Conservation (phyloP, 2,113 vertebrate genomes). For the Urocitellus parryii region DNA sequence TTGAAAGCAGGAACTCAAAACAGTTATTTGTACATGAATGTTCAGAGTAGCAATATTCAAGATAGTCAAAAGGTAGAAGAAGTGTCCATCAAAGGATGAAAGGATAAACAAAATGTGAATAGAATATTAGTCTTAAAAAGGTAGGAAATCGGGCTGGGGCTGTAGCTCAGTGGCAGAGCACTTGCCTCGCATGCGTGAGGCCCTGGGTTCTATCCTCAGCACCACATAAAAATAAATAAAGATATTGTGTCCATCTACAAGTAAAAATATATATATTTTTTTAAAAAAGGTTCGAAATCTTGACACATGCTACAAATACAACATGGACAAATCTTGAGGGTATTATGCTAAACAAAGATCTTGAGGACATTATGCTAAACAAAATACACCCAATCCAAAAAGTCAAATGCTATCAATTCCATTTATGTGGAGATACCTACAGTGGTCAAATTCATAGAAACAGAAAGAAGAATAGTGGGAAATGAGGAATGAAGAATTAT, state of each 20-base stretch:
- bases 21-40: neutral
- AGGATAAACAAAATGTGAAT: slow-evolving; percentile 8
- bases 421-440: neutral
- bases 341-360: neutral
- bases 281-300: neutral
- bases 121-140: neutral
- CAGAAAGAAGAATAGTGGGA: neutral
- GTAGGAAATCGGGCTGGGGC: neutral
- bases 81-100: neutral
- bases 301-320: neutral
- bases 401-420: neutral
- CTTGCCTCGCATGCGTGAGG: no score
- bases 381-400: neutral
- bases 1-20: neutral
- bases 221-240: no score
- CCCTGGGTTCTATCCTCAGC: no score
- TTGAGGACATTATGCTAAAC: neutral
- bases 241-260: no score
- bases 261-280: no score
- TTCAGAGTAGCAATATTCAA: slow-evolving; percentile 6
- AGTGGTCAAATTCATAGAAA: slow-evolving; percentile 28
- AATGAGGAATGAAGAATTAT: neutral
- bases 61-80: neutral
- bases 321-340: neutral
- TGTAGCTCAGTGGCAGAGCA: no score